These are phyloP conservation scores for Morone saxatilis DNA, from an alignment of 2,113 vertebrate species.

Conservation along the genomic window DNA sequence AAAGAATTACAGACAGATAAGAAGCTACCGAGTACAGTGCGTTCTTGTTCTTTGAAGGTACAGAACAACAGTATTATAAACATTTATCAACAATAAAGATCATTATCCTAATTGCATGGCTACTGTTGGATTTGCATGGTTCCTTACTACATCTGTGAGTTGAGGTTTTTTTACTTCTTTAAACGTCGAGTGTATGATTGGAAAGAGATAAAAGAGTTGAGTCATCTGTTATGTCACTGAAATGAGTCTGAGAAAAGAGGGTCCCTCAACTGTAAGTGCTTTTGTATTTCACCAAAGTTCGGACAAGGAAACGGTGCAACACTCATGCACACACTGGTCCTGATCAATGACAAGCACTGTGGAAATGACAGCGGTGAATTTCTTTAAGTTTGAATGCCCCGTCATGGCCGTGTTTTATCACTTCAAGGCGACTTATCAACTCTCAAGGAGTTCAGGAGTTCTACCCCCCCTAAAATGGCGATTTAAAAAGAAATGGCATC, in stretches of 20 bases:
- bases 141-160: not conserved
- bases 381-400: conserved; percentile 16
- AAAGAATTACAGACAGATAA: not conserved
- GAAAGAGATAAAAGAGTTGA: not conserved
- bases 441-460: conserved; percentile 29
- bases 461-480: conserved; percentile 38
- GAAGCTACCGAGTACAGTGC: not conserved
- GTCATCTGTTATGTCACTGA: not conserved
- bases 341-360: conserved; percentile 45
- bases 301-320: not conserved
- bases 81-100: not conserved
- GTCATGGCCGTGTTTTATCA: conserved; percentile 39
- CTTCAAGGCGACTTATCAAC: conserved; percentile 50
- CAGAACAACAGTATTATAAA: not conserved
- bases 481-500: conserved; percentile 59
- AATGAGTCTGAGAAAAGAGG: not conserved
- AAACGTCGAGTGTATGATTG: not conserved
- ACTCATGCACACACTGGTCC: not conserved
- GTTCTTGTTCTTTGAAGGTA: not conserved
- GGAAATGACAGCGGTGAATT: conserved; percentile 26
- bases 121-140: not conserved
- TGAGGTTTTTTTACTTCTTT: not conserved
- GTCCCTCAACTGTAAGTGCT: not conserved
- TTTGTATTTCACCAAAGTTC: not conserved
- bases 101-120: too few relatives aligned